Evolutionary conservation across 2,113 vertebrate genomes (phyloP), one percentile per base, ranked within the genome.

Genomic region (Columba livia): DNA sequence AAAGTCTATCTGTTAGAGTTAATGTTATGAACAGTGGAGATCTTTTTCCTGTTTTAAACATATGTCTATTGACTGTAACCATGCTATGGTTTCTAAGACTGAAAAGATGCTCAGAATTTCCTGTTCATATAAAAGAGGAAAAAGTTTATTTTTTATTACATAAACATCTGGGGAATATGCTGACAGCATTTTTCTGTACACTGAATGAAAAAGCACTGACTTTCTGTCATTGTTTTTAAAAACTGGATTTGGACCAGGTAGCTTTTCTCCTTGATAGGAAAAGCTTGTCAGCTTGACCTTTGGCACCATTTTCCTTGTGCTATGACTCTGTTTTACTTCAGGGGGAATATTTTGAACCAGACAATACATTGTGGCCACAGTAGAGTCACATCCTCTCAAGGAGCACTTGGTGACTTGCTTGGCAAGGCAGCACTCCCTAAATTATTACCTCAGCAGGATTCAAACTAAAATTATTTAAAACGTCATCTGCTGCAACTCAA

Each of bases 361-460:
- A 26, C 29, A 53, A 32, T 53, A 4, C 14, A 0, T 64, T 31
- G 15, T 75, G 77, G 62, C 58, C 64, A n/a, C 38, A 24, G 28
- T 77, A 53, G 61, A 69, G 47, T 58, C 38, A 6, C 16, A 40
- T 84, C 69, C 6, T 93, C 80, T 89, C 61, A 71, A 90, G 61
- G 66, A 96, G 50, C 24, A 54, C 73, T 93, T 72, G 64, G 56
- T 85, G 89, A 73, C 47, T 96, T 66, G 31, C 53, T 71, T 92
- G 85, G 72, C 83, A 85, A 75, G 61, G 54, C 57, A 93, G 31
- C 31, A 31, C 40, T 64, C 48, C 42, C 32, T 85, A 80, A 93
- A 65, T 75, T 38, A 83, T 83, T 78, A 53, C 65, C 80, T 94
- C 85, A 92, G 90, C 69, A 66, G 88, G 34, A 81, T 89, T 67